Evolutionary conservation across 2,113 vertebrate species (phyloP), one percentile per base, ranked within the genome.

Genomic region (Festucalex cinctus): DNA sequence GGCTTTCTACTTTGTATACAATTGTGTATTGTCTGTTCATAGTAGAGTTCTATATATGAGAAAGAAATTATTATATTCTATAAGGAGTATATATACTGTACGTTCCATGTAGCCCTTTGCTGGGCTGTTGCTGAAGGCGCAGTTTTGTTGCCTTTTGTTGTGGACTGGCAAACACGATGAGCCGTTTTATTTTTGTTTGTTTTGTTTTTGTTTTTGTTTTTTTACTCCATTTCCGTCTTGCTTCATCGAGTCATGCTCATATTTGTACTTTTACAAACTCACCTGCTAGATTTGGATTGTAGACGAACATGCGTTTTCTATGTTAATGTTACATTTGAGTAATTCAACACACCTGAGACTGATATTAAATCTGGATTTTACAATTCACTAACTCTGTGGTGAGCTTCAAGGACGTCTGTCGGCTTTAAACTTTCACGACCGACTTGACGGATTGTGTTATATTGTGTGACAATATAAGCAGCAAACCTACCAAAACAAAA

Each of bases 11-110:
- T 91, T 92, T 92, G 90, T 93, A 91, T 87, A 91, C 62, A 53
- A 88, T 89, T 92, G 89, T 92, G 90, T 92, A 93, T 91, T 88
- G 90, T 93, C 85, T 93, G 91, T 93, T 93, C 78, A 93, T 91
- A 93, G 83, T 92, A 93, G 91, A 93, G 92, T 93, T 93, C 85
- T 93, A 92, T 92, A 90, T 91, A 57, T 57, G 54, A 68, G 80
- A 89, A 86, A 89, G 72, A 90, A 86, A 90, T 89, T 77, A 89
- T 86, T 92, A 88, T 90, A 88, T 89, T 89, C 89, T 88, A 84
- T 83, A 83, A 62, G n/a, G 24, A 75, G 80, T 85, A 57, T 68
- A 41, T 39, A 57, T 43, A 32, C n/a, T 39, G 37, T 56, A 43
- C 51, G 79, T 76, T 70, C 58, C 19, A 6, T 53, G 36, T 70